These are phyloP conservation scores for Albula glossodonta DNA, from an alignment of 2,113 vertebrate species.

Conservation along the genomic window DNA sequence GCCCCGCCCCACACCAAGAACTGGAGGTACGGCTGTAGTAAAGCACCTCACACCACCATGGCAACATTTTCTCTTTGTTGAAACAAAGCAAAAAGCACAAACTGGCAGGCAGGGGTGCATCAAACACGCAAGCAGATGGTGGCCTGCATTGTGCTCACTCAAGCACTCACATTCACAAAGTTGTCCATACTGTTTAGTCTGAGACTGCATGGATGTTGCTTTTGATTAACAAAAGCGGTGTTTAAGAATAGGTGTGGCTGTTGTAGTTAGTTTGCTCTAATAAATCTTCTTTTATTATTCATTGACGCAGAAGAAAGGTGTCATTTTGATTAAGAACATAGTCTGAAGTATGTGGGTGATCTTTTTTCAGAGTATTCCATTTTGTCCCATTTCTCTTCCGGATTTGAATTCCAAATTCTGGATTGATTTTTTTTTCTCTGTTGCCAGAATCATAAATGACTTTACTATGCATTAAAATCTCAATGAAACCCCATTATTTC, in stretches of 20 bases:
- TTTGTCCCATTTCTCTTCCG: background rate
- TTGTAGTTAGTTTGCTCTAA: too few species aligned
- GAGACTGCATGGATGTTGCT: background rate
- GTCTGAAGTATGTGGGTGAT: background rate
- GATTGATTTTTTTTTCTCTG: constrained; percentile 16
- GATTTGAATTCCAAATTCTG: background rate
- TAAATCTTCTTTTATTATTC: background rate
- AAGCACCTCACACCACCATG: background rate
- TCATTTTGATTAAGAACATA: background rate
- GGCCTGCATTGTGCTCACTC: background rate
- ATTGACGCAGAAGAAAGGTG: background rate
- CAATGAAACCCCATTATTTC: constrained; percentile 21
- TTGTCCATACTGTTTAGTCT: background rate
- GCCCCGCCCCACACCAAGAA: constrained; percentile 95
- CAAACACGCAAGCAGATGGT: background rate
- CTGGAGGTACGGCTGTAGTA: constrained; percentile 79
- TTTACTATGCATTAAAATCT: constrained; percentile 41
- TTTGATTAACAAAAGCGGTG: background rate
- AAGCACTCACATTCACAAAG: background rate
- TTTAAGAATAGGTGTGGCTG: too few species aligned
- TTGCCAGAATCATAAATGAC: constrained; percentile 30
- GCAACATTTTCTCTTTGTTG: background rate
- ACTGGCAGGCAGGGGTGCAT: too few species aligned
- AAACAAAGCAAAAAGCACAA: background rate
- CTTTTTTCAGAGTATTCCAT: background rate